These are phyloP conservation scores for Scarus forsteni DNA, from an alignment of 2,797 vertebrate genomes.

Conservation along the genomic window DNA sequence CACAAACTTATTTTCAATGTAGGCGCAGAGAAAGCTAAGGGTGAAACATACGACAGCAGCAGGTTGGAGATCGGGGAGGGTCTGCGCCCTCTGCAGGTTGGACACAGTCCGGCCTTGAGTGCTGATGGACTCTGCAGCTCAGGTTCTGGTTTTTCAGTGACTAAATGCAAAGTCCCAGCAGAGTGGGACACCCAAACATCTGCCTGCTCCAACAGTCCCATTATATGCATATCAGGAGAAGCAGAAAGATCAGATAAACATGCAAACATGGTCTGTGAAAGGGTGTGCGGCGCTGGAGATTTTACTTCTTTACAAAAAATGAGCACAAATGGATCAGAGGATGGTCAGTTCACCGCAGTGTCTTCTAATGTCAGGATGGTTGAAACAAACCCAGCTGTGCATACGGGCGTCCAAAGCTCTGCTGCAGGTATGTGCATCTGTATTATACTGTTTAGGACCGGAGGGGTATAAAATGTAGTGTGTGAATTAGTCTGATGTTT, in stretches of 20 bases:
- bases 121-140: slow-evolving; percentile 3
- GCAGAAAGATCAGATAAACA: slow-evolving; percentile 24
- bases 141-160: slow-evolving; percentile 19
- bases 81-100: not conserved
- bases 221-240: slow-evolving; percentile 9
- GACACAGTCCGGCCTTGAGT: not conserved
- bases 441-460: not conserved
- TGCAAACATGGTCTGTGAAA: slow-evolving; percentile 19
- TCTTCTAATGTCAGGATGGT: slow-evolving; percentile 29
- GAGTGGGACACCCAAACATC: slow-evolving; percentile 25
- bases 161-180: slow-evolving; percentile 10
- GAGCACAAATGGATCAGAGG: slow-evolving; percentile 22
- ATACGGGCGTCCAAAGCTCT: slow-evolving; percentile 16
- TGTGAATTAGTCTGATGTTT: not conserved
- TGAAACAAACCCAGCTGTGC: slow-evolving; percentile 30
- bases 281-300: not conserved
- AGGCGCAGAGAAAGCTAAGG: slow-evolving; percentile 13
- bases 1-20: slow-evolving; percentile 30
- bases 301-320: slow-evolving; percentile 7
- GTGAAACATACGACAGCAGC: slow-evolving; percentile 9
- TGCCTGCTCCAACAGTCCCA: slow-evolving; percentile 9
- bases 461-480: not conserved
- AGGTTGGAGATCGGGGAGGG: slow-evolving; percentile 19
- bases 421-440: slow-evolving; percentile 55
- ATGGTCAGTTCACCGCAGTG: slow-evolving; percentile 20